Base-by-base conservation (phyloP, 1,140 invertebrate genomes). In the Diachasma alloeum region DNA sequence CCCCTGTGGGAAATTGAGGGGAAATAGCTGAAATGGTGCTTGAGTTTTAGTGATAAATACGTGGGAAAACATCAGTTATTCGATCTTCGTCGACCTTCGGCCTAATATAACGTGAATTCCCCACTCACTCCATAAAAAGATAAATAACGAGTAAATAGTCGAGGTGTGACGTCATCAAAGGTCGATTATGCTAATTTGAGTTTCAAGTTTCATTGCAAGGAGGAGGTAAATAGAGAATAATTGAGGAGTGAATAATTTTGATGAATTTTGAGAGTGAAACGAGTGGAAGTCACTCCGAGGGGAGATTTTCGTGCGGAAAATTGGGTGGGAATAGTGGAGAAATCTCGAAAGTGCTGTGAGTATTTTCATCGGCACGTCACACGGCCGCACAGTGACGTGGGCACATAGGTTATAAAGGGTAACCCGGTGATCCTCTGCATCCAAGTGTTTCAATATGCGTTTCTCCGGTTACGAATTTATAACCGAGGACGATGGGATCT, bases 281-380 rank as follows among this genome's bases (percentile, higher is more conserved):
- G 13, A 42, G 39, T 42, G 39, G 39, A 9, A 6, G 39, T 42
- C 39, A 42, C 9, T 42, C 39, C 1, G 39, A n/a, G n/a, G 3
- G 39, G 39, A 11, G 39, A 13, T 42, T 42, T 42, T 42, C 10
- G 9, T 4, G 10, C 1, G 39, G 39, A 11, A 6, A 42, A 42
- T 42, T 42, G 9, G 39, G 39, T 42, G 39, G 39, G 39, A 42
- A 42, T 42, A 4, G 39, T 42, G 39, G 48, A 56, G 19, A 56
- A 19, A 42, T 66, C 48, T 68, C 37, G 39, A 56, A 31, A 71
- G 48, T 63, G 36, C 36, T 26, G 74, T 70, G 75, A 72, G 56
- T 76, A 76, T 76, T 73, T 77, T 77, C 75, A 77, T 77, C 75
- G 56, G n/a, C 63, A 59, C 26, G 44, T 75, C 63, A 71, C 26